phyloP scores from a whole-genome alignment of 2,888 invertebrate species.

The Apocheima hispidaria region DNA sequence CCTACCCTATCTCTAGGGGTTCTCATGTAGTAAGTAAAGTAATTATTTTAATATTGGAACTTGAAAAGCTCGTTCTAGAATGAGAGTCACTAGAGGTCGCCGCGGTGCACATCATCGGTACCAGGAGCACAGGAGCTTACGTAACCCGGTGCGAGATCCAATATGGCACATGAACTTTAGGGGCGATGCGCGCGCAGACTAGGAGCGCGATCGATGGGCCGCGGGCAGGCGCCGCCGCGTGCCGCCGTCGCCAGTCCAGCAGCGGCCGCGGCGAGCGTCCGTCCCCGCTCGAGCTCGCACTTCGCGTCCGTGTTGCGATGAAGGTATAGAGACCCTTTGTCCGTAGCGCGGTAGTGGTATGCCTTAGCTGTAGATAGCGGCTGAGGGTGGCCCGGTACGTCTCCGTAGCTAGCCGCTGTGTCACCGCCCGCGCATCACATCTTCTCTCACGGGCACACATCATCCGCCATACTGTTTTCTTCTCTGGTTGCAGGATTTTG shows the following conservation, averaged over 20 bases:
- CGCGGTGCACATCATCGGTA: conserved; percentile 36
- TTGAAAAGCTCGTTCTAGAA: no score
- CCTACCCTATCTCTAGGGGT: no score
- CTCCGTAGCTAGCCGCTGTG: conserved; percentile 60
- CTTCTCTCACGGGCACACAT: conserved; percentile 41
- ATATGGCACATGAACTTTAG: conserved; percentile 58
- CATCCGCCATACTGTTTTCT: conserved; percentile 43
- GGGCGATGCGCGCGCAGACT: conserved; percentile 36
- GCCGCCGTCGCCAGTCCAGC: conserved; percentile 59
- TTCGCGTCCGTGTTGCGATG: conserved; percentile 76
- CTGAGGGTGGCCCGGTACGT: conserved; percentile 68
- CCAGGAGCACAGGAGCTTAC: conserved; percentile 43
- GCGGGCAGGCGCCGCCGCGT: no score
- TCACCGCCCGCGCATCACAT: conserved; percentile 47
- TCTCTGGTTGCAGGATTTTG: conserved; percentile 41
- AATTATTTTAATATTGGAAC: no score
- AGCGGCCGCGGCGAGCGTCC: conserved; percentile 53
- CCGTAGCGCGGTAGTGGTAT: conserved; percentile 77
- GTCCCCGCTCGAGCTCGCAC: conserved; percentile 52
- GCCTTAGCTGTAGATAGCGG: conserved; percentile 76
- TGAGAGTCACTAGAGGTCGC: neutral
- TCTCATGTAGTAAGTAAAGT: no score
- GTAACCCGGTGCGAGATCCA: conserved; percentile 47
- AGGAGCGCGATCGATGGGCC: conserved; percentile 25
- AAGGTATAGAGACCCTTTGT: conserved; percentile 76